Evolutionary conservation across 2,797 vertebrate species (phyloP), one percentile per base, ranked within the genome.

Genomic region (Acanthornis magna): DNA sequence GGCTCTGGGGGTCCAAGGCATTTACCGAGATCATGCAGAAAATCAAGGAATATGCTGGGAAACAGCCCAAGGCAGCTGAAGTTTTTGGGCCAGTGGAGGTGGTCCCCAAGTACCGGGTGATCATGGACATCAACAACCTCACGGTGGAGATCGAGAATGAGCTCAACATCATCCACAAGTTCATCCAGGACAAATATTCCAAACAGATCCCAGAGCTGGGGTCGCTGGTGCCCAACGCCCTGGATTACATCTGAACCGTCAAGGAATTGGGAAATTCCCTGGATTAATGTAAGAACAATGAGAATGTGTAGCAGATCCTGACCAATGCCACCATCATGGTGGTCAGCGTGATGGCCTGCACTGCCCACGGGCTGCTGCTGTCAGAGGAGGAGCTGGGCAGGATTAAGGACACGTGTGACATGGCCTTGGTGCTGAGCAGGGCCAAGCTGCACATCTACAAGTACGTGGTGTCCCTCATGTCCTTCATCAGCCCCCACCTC

Each of bases 401-500:
- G 45, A 97, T 99, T 17, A 98, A 99, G 96, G 99, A 99, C 72
- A 97, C 98, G 0, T 99, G 99, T 7, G 98, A 99, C 97, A 98
- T 98, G 98, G 98, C 98, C 0, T 97, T 99, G 91, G 98, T 98
- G 89, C 98, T 99, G 27, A 99, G 98, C 79, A 98, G 98, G 76
- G 98, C 99, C 34, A 99, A 99, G 96, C 98, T 98, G 96, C 95
- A 96, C 78, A 99, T 99, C 78, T 98, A 98, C 16, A 98, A 99
- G 89, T 99, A 99, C 1, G 98, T 99, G 11, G 99, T 99, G 96
- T 99, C 98, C n/a, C 98, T 97, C 15, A 98, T 98, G 98, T 98
- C 98, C 7, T 99, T 99, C 94, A 99, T 99, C 8, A 98, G 98
- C 2, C 98, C 98, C 43, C 99, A 98, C 94, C 97, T 99, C 70